Evolutionary conservation across 2,797 vertebrate species (phyloP), one percentile per base, ranked within the genome.

Genomic region (Peromyscus attwateri): DNA sequence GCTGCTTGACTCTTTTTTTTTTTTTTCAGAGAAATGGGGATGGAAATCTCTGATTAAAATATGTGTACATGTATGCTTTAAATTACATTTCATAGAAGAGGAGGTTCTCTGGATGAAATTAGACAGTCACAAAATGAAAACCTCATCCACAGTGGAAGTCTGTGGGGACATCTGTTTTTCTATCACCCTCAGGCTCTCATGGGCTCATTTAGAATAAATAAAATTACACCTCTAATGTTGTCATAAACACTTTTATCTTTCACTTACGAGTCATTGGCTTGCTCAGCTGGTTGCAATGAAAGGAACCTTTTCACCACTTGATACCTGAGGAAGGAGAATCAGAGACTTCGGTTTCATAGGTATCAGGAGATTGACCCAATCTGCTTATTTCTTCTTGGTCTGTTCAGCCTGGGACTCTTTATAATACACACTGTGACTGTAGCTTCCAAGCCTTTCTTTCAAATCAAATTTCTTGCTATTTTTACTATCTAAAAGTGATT

Each of bases 381-480:
- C 6, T 49, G 40, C 29, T 62, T 68, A 23, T 14, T 66, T 13
- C 40, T 64, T 85, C 40, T 25, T 14, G 40, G 82, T 23, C 43
- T 49, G 17, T 7, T 55, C 13, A 6, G 13, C 1, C n/a, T 75
- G 79, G 55, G 27, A 68, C 43, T 55, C 3, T 71, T 94, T 29
- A 29, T 40, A 52, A 2, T 70, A 49, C 9, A 25, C 3, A 3
- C 0, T 43, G 0, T 60, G 23, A 77, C 3, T 82, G 2, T 43
- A 34, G n/a, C 40, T 94, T 66, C 87, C 31, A 91, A 77, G 6
- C 0, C 89, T 92, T 97, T 87, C 73, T 95, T 89, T 60, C 87
- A 80, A 70, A 57, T 31, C 27, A 60, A 37, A 49, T 91, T 76
- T 60, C 25, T 29, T 70, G 1, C 34, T 40, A 64, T 37, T 40